Evolutionary conservation across 2,888 invertebrate genomes (phyloP).

Genomic region (Erpobdella octoculata): DNA sequence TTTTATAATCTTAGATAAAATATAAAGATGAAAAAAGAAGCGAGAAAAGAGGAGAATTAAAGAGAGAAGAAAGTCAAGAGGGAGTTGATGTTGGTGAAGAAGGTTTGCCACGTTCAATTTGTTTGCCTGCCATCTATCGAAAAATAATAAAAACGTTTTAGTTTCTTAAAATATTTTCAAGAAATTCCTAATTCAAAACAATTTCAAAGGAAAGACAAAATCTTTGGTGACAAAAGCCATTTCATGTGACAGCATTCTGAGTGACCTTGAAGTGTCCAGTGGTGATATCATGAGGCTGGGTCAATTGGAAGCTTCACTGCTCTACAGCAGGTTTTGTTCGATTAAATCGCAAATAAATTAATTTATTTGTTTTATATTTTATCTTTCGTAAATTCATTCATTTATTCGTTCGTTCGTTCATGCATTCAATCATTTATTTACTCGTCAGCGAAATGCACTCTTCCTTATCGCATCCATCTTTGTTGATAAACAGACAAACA

Average conservation of each 20-base stretch:
- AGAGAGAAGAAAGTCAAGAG: background rate
- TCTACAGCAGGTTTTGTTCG: constrained; percentile 64
- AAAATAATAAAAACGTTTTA: too few species aligned
- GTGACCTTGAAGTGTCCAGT: constrained; percentile 43
- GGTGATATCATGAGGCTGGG: constrained; percentile 63
- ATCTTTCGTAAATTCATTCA: background rate
- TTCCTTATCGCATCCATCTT: background rate
- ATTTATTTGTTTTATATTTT: too few species aligned
- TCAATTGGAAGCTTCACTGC: constrained; percentile 67
- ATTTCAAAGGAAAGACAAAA: background rate
- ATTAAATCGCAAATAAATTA: constrained; percentile 35
- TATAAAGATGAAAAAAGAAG: constrained; percentile 3
- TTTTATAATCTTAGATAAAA: too few species aligned
- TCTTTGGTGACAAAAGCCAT: constrained; percentile 57
- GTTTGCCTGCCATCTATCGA: too few species aligned
- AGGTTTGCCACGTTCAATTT: too few species aligned
- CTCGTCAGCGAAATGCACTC: background rate
- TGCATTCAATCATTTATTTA: background rate
- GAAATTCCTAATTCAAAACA: background rate
- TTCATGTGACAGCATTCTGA: constrained; percentile 72
- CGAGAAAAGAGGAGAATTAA: background rate
- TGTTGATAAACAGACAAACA: constrained; percentile 54
- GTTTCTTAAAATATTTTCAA: background rate
- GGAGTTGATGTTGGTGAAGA: too few species aligned
- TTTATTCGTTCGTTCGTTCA: background rate